Base-by-base conservation (phyloP, 2,113 vertebrate genomes). In the Nycticorax nycticorax region DNA sequence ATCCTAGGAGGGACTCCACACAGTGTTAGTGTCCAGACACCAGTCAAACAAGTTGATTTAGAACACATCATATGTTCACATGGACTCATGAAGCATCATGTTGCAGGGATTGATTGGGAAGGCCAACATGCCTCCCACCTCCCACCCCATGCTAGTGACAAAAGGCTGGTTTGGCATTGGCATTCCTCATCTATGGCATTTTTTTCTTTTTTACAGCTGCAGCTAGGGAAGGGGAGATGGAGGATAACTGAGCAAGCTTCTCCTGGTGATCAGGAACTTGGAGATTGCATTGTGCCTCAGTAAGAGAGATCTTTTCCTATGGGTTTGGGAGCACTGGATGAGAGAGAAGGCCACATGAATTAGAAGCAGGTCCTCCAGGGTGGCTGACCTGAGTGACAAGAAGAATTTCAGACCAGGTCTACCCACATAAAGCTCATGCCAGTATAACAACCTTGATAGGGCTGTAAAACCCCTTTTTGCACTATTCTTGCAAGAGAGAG, bases 231-330 rank as follows among this genome's bases (percentile, higher is more conserved):
- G 23, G 16, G 2, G 8, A 87, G 56, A n/a, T 20, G 19, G 24
- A 30, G 7, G 8, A 19, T 0, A 37, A 52, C 27, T 41, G 23
- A 45, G 21, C 8, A 55, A 68, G 20, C 11, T 41, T 59, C n/a
- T 80, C 10, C 72, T 66, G 12, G 4, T 59, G 56, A 6, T 55
- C 13, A 17, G 26, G 30, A 89, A 59, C 8, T 8, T 67, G 69
- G 23, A 39, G 6, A 57, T n/a, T 48, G 17, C 19, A 11, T 14
- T 8, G 3, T 66, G 12, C 8, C 3, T 2, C 0, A 8, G 14
- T 12, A 68, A 35, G 47, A 68, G 10, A 23, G 7, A 18, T 37
- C 23, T 74, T 74, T 33, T 56, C 23, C 26, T 41, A 3, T 12
- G 35, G 18, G 5, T 81, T 94, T 86, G 59, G 56, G 12, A 79